phyloP scores from a whole-genome alignment of 2,113 vertebrate species.

The Jacana jacana region DNA sequence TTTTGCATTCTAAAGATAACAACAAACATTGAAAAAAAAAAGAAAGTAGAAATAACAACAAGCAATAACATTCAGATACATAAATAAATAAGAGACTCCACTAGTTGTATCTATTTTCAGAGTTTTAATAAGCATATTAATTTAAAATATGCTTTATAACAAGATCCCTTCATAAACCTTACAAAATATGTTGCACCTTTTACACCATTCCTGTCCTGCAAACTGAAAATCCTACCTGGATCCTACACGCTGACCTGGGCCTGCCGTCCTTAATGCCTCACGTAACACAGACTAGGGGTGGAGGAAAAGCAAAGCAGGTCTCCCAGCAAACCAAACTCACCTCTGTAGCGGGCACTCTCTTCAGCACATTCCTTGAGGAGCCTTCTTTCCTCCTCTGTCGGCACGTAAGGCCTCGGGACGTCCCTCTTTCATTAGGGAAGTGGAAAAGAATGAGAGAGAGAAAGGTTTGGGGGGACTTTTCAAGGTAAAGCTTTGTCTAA shows the following conservation, averaged over 20 bases:
- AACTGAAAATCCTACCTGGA: not conserved
- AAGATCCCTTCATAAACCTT: too few species aligned
- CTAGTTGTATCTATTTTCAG: not conserved
- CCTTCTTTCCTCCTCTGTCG: conserved; percentile 85
- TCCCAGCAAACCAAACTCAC: conserved; percentile 75
- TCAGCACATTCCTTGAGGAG: conserved; percentile 84
- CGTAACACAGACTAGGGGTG: not conserved
- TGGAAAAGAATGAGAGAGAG: not conserved
- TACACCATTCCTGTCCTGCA: not conserved
- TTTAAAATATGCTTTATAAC: too few species aligned
- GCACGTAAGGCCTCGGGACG: conserved; percentile 75
- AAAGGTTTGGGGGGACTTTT: not conserved
- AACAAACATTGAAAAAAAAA: not conserved
- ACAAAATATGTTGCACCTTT: not conserved
- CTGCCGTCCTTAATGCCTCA: not conserved
- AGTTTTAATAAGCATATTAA: not conserved
- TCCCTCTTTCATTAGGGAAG: conserved; percentile 63
- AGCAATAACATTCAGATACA: not conserved
- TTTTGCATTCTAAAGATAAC: not conserved
- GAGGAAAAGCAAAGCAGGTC: not conserved
- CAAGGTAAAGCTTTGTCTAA: not conserved
- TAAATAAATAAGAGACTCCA: not conserved
- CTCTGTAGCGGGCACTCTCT: conserved; percentile 90
- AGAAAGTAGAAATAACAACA: not conserved
- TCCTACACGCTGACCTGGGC: accelerated